Conservation (phyloP, 2,888 invertebrate genomes). For the Eilema griseolum region DNA sequence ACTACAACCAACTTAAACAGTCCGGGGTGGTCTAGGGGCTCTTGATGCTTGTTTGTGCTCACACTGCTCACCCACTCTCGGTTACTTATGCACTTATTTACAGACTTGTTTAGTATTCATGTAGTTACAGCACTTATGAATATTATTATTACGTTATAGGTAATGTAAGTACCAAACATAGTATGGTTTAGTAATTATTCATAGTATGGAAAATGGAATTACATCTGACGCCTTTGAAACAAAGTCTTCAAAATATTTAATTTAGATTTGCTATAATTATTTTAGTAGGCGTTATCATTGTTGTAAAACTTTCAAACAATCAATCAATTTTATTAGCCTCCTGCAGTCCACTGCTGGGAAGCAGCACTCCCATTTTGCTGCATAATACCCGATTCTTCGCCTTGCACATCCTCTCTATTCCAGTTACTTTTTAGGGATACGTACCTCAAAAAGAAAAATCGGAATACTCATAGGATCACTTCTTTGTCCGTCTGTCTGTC, state of each 20-base stretch:
- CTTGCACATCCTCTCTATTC: too few species aligned
- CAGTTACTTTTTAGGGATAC: too few species aligned
- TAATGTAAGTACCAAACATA: neutral
- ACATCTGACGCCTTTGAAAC: neutral
- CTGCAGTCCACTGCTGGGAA: too few species aligned
- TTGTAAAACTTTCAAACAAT: neutral
- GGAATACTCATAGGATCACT: too few species aligned
- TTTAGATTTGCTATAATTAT: neutral
- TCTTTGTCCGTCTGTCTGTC: too few species aligned
- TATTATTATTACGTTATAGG: neutral
- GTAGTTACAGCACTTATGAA: neutral
- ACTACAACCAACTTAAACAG: neutral
- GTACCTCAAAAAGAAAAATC: too few species aligned
- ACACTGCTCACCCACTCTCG: neutral
- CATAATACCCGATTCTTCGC: too few species aligned
- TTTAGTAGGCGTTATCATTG: neutral
- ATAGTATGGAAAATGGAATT: neutral
- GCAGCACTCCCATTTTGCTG: too few species aligned
- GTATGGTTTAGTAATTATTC: neutral
- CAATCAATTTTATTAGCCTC: too few species aligned
- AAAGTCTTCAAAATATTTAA: neutral
- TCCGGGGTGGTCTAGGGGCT: neutral
- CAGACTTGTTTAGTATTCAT: neutral
- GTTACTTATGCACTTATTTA: slow-evolving; percentile 7
- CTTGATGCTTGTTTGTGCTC: slow-evolving; percentile 3